Percentiles rank a stretch among this genome's conserved stretches.
phyloP scores from a whole-genome alignment of 2,113 vertebrate genomes.

The Oncorhynchus keta region DNA sequence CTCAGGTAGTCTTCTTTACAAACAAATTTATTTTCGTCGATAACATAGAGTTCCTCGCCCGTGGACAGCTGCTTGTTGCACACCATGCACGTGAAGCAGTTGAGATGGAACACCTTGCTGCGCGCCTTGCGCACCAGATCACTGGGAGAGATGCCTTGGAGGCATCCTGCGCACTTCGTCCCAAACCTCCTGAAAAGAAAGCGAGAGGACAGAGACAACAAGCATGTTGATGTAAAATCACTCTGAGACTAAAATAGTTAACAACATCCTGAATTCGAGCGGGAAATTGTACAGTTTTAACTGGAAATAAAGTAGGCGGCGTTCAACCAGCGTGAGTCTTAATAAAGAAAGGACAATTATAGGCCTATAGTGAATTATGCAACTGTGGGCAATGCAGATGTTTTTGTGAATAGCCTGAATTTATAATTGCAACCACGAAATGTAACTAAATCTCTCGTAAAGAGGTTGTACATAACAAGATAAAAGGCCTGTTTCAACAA shows the following conservation, averaged over 20 bases:
- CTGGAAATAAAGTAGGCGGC: too few relatives aligned
- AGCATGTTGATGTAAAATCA: too few relatives aligned
- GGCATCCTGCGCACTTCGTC: conserved; percentile 94
- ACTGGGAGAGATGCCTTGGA: conserved; percentile 93
- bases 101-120: conserved; percentile 95
- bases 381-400: too few relatives aligned
- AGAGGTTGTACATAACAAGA: too few relatives aligned
- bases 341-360: not conserved
- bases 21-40: conserved; percentile 97
- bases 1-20: conserved; percentile 96
- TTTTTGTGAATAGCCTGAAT: too few relatives aligned
- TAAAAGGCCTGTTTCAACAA: too few relatives aligned
- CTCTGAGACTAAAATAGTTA: too few relatives aligned
- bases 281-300: too few relatives aligned
- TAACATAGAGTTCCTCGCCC: conserved; percentile 96
- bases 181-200: conserved; percentile 85
- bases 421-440: too few relatives aligned
- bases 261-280: too few relatives aligned
- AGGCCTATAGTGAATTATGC: not conserved
- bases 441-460: too few relatives aligned
- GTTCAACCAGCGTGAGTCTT: too few relatives aligned
- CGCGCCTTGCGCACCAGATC: conserved; percentile 96
- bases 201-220: not conserved
- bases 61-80: conserved; percentile 99
- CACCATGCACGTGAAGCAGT: conserved; percentile 98